These are phyloP conservation scores for Empidonax alnorum DNA, from an alignment of 2,113 vertebrate genomes.

Conservation along the genomic window DNA sequence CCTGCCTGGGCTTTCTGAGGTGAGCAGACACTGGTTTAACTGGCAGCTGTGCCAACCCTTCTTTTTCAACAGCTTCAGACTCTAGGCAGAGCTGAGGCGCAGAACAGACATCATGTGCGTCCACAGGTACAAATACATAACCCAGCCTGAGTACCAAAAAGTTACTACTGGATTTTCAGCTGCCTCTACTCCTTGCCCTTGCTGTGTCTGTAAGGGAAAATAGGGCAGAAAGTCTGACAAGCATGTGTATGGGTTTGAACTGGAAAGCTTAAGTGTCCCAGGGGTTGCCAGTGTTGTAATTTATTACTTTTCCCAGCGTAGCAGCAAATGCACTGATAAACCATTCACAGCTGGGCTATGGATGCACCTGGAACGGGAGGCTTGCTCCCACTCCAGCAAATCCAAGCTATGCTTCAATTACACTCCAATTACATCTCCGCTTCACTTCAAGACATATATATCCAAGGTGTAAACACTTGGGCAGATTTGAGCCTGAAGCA, in stretches of 20 bases:
- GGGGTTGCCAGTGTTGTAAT: neutral
- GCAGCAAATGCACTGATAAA: neutral
- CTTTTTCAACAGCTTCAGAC: neutral
- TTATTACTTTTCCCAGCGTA: neutral
- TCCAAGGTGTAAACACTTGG: neutral
- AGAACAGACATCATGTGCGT: neutral
- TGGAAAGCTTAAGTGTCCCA: neutral
- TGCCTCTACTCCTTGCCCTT: neutral
- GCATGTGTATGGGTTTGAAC: neutral
- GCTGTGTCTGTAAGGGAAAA: neutral
- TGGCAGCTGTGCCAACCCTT: neutral
- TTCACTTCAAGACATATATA: neutral
- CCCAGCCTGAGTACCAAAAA: neutral
- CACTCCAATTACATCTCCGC: neutral
- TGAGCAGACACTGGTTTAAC: neutral
- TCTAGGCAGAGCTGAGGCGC: neutral
- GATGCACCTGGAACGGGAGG: neutral
- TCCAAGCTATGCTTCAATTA: neutral
- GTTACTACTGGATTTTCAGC: neutral
- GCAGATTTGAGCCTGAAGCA: neutral
- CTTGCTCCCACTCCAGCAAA: neutral
- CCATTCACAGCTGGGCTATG: neutral
- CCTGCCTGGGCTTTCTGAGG: neutral
- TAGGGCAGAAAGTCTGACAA: neutral
- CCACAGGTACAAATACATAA: neutral